A percentile compares a stretch with the other conserved stretches of the same genome.
These are phyloP conservation scores for Dinomys branickii DNA, from an alignment of 2,113 vertebrate species.

Conservation along the genomic window DNA sequence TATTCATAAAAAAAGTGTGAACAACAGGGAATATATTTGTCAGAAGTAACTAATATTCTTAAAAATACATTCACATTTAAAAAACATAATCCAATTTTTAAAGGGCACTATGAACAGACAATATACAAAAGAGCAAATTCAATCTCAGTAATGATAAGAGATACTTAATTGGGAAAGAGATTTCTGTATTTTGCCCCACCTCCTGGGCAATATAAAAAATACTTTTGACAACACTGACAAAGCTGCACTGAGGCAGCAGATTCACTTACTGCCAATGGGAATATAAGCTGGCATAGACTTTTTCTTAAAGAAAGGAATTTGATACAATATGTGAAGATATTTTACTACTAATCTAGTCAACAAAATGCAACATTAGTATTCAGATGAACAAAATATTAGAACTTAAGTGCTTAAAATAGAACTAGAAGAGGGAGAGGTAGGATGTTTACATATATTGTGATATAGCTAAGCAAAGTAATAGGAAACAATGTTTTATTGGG, in stretches of 20 bases:
- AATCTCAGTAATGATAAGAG: background rate
- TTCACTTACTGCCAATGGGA: background rate
- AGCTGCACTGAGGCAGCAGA: background rate
- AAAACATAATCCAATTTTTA: background rate
- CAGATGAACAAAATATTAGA: background rate
- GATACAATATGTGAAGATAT: background rate
- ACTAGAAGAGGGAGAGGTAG: background rate
- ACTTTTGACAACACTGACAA: background rate
- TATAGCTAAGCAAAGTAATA: slow-evolving; percentile 48
- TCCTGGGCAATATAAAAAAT: slow-evolving; percentile 16
- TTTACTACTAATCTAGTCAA: background rate
- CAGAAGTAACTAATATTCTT: slow-evolving; percentile 15
- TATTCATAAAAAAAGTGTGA: slow-evolving; percentile 9
- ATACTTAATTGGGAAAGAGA: background rate
- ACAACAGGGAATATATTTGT: background rate
- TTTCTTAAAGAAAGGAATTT: slow-evolving; percentile 19
- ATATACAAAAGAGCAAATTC: slow-evolving; percentile 14
- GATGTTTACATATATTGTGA: slow-evolving; percentile 42
- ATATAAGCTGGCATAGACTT: background rate
- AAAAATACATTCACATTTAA: slow-evolving; percentile 6
- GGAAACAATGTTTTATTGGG: slow-evolving; percentile 11
- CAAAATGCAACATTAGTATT: background rate
- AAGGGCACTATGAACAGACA: slow-evolving; percentile 41
- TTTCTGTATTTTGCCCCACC: background rate
- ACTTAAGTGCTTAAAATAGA: background rate